Conservation (phyloP, 2,797 vertebrate species). For the Australoheros facetus region DNA sequence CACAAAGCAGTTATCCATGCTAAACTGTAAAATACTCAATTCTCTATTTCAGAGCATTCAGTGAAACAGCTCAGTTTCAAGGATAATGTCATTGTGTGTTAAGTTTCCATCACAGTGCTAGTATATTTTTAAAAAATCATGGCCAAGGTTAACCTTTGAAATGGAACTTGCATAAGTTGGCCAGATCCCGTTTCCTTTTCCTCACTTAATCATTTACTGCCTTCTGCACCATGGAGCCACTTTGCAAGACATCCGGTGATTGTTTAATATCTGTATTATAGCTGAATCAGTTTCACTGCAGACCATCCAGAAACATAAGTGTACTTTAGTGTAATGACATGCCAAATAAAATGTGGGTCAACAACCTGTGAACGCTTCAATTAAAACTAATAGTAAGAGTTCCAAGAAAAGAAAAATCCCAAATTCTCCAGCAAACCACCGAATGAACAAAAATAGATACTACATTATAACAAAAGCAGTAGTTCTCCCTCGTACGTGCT, state of each 20-base stretch:
- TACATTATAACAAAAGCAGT: not conserved
- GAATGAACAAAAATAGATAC: not conserved
- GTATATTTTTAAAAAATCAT: not conserved
- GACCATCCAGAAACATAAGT: not conserved
- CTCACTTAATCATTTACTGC: not conserved
- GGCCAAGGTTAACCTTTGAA: not conserved
- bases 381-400: not conserved
- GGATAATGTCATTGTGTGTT: not conserved
- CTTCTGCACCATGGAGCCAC: not conserved
- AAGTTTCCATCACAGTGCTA: too few relatives aligned
- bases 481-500: not conserved
- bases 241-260: slow-evolving; percentile 15
- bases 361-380: not conserved
- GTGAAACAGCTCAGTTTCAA: too few relatives aligned
- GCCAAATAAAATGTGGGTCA: not conserved
- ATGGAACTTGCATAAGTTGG: not conserved
- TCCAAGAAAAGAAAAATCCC: not conserved
- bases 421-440: not conserved
- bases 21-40: not conserved
- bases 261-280: slow-evolving; percentile 15
- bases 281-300: slow-evolving; percentile 9
- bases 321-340: not conserved
- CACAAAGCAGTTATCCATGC: not conserved
- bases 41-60: not conserved
- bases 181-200: slow-evolving; percentile 2